phyloP scores from a whole-genome alignment of 2,113 vertebrate species.

The Caranx ignobilis region DNA sequence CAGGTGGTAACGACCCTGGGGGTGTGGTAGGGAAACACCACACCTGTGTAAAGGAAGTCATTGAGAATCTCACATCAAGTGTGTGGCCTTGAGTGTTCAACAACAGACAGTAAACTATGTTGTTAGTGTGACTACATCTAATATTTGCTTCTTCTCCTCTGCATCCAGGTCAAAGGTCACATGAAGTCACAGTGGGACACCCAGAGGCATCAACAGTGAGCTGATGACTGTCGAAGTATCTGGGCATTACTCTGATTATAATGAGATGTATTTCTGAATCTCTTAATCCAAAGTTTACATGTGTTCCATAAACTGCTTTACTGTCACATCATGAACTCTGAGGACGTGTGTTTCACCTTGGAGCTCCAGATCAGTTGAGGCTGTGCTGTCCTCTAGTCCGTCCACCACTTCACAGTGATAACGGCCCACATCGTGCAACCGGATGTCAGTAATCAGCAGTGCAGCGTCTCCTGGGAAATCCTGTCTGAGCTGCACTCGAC shows the following conservation, averaged over 20 bases:
- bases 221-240: no score
- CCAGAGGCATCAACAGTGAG: no score
- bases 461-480: constrained; percentile 76
- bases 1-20: constrained; percentile 86
- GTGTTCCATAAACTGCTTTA: no score
- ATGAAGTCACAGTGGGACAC: no score
- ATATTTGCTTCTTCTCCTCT: not conserved
- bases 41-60: constrained; percentile 76
- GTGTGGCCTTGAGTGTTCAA: not conserved
- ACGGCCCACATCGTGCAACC: constrained; percentile 85
- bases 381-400: constrained; percentile 89
- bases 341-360: constrained; percentile 75
- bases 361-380: constrained; percentile 86
- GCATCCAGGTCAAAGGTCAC: no score
- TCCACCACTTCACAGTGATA: constrained; percentile 92
- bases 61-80: not conserved
- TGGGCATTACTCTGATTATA: no score
- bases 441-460: constrained; percentile 82
- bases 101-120: not conserved
- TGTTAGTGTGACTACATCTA: not conserved
- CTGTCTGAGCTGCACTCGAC: constrained; percentile 79
- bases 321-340: not conserved
- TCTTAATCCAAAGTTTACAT: no score
- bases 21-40: constrained; percentile 92
- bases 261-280: no score